Evolutionary conservation across 2,113 vertebrate genomes (phyloP), one percentile per base, ranked within the genome.

Genomic region (Brachyistius frenatus): DNA sequence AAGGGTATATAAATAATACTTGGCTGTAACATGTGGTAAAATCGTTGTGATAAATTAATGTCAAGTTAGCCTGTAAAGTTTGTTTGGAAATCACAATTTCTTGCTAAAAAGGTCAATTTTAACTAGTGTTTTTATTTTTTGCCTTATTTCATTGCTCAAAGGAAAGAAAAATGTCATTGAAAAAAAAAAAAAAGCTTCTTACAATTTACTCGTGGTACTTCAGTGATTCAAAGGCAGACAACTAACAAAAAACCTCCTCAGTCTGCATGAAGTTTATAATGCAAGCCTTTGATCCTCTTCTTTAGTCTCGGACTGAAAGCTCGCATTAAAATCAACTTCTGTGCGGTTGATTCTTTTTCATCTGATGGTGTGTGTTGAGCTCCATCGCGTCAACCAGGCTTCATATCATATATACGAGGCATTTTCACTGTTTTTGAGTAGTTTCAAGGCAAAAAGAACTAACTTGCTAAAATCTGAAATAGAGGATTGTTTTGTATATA

Each of bases 111-210:
- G 1, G 8, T 16, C 1, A 16, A 72, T 73, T 80, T 55, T 3
- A 62, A 4, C 7, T 49, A 32, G 61, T 31, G 46, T 78, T 81
- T 61, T 62, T 32, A 65, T 80, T 35, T 78, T 78, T 78, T 72
- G 79, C 81, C 79, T 90, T 86, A 76, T 80, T 75, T 63, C 2
- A 72, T 69, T 61, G 44, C 67, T 76, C 33, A 69, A 66, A 64
- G 13, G 1, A 47, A 37, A 16, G 81, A 23, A 23, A 23, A 23
- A 23, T 23, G 23, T 23, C 23, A 73, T 37, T 50, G n/a, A 49
- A 50, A 71, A 68, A 10, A 54, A 56, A 52, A 57, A 65, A 56
- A 58, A n/a, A 15, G 33, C 36, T 52, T 74, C 10, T 39, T 31
- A 58, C 5, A 64, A 32, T 79, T 63, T 7, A 31, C 53, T 47